Evolutionary conservation across 2,888 invertebrate species (phyloP).

Genomic region (Leptopilina drosophilae): DNA sequence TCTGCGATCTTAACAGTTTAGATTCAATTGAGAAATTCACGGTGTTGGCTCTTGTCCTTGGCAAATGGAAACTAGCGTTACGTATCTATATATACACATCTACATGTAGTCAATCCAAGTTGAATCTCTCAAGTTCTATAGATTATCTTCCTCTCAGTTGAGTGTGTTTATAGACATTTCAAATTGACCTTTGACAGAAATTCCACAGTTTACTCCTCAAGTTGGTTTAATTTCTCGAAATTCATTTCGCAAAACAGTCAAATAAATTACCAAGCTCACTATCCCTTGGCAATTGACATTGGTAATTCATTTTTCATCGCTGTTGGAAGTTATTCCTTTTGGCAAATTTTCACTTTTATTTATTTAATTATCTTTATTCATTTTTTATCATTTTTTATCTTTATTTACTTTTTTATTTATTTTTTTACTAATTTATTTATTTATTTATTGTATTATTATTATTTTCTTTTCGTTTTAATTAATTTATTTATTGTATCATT

Average conservation of each 20-base stretch:
- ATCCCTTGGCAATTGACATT: background rate
- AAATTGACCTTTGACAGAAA: slow-evolving; percentile 11
- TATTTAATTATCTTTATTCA: no score
- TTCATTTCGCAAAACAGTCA: no score
- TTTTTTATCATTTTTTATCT: no score
- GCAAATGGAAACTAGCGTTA: slow-evolving; percentile 23
- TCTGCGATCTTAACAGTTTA: slow-evolving; percentile 5
- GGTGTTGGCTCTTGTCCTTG: slow-evolving; percentile 4
- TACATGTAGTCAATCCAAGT: background rate
- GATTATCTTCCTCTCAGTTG: slow-evolving; percentile 14
- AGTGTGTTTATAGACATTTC: background rate
- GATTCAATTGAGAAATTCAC: slow-evolving; percentile 21
- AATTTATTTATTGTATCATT: no score
- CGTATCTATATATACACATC: background rate
- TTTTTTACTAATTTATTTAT: no score
- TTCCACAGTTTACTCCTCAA: background rate
- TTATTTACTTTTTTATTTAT: no score
- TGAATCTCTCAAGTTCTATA: background rate
- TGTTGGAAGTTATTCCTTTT: no score
- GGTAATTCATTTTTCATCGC: background rate
- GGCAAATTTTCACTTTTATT: no score
- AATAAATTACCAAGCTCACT: background rate
- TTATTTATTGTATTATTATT: no score
- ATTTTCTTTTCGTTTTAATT: no score
- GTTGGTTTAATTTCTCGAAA: background rate